Evolutionary conservation across 2,797 vertebrate species (phyloP).

Genomic region (Sorex maritimensis): DNA sequence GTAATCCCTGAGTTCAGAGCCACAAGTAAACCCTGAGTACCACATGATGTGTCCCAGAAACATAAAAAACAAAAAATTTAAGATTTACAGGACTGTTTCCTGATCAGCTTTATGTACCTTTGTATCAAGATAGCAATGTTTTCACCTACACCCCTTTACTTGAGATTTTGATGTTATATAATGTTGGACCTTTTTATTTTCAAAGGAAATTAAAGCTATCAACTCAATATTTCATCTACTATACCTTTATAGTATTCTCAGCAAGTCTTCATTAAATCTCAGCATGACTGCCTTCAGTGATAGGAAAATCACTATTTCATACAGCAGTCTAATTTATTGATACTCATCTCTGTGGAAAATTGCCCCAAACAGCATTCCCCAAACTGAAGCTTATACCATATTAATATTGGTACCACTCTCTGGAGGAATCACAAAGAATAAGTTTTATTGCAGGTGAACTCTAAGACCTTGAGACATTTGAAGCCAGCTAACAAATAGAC

Average conservation of each 20-base stretch:
- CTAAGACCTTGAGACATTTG: constrained; percentile 46
- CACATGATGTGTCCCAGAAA: too few relatives aligned
- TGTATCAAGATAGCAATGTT: not conserved
- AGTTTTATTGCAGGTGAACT: constrained; percentile 25
- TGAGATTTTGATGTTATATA: not conserved
- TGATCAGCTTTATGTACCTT: not conserved
- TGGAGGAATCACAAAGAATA: not conserved
- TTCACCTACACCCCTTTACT: not conserved
- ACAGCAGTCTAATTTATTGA: constrained; percentile 57
- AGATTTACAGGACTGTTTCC: not conserved
- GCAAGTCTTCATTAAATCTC: constrained; percentile 10
- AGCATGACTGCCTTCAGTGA: not conserved
- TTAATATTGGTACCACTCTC: not conserved
- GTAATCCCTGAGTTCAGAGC: too few relatives aligned
- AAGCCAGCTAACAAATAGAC: not conserved
- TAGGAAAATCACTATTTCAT: not conserved
- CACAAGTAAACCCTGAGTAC: too few relatives aligned
- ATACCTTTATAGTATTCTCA: not conserved
- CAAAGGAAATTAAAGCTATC: not conserved
- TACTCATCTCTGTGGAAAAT: constrained; percentile 9
- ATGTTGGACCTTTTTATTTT: constrained; percentile 19
- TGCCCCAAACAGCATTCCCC: not conserved
- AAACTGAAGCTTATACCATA: not conserved
- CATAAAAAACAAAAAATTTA: not conserved
- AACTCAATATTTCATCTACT: not conserved